Conservation (phyloP, 2,888 invertebrate genomes). For the Campoletis raptor region DNA sequence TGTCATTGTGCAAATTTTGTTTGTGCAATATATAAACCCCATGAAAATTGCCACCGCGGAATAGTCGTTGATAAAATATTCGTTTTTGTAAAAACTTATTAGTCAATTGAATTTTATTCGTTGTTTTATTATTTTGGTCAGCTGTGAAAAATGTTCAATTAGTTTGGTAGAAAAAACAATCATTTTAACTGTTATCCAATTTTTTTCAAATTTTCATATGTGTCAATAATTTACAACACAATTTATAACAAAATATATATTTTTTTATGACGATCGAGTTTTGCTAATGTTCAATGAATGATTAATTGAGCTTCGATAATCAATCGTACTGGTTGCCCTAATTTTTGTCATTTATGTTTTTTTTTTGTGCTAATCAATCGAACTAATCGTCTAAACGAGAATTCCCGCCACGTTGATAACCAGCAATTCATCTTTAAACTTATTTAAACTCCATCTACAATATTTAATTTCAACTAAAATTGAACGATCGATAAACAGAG, state of each 20-base stretch:
- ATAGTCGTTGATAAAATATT: slow-evolving; percentile 15
- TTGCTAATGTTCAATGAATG: neutral
- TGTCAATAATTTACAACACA: too few relatives aligned
- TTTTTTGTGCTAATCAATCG: too few relatives aligned
- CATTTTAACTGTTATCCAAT: neutral
- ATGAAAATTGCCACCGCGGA: neutral
- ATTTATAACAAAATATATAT: neutral
- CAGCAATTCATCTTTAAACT: neutral
- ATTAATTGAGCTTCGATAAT: neutral
- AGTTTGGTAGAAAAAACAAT: neutral
- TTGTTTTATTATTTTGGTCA: too few relatives aligned
- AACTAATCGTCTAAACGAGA: neutral
- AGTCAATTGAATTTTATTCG: neutral
- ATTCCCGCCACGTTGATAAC: neutral
- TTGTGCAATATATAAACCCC: slow-evolving; percentile 9
- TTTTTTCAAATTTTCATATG: too few relatives aligned
- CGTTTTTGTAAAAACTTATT: neutral
- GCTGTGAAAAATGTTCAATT: neutral
- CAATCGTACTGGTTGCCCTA: neutral
- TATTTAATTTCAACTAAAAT: neutral
- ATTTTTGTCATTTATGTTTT: neutral
- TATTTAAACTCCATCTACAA: slow-evolving; percentile 12
- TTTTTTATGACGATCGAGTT: neutral
- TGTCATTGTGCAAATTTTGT: slow-evolving; percentile 43
- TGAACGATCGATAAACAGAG: neutral